A percentile compares a stretch with the other conserved stretches of the same genome.
phyloP scores from a whole-genome alignment of 2,888 invertebrate species.

The Heteropelma amictum region DNA sequence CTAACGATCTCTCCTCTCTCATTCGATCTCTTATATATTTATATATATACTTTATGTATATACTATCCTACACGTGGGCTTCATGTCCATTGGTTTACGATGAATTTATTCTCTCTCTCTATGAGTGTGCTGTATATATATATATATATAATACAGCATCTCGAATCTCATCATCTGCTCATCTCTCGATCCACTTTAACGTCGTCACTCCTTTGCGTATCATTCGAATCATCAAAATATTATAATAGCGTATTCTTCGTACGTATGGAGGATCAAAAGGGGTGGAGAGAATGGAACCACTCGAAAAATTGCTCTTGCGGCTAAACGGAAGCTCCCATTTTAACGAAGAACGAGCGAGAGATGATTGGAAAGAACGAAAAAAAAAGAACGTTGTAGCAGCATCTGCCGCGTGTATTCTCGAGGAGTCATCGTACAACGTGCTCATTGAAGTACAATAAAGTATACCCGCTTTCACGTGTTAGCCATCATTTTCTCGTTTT shows the following conservation, averaged over 20 bases:
- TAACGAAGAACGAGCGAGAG: background rate
- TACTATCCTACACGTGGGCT: background rate
- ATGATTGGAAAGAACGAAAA: constrained; percentile 6
- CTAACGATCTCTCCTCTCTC: constrained; percentile 38
- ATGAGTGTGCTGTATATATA: too few relatives aligned
- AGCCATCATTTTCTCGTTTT: too few relatives aligned
- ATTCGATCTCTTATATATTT: background rate
- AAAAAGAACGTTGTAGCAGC: constrained; percentile 12
- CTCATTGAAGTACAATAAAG: constrained; percentile 41
- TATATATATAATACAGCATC: constrained; percentile 20
- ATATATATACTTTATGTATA: background rate
- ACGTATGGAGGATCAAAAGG: background rate
- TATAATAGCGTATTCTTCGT: constrained; percentile 9
- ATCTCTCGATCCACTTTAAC: constrained; percentile 45
- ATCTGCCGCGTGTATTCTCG: constrained; percentile 31
- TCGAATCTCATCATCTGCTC: constrained; percentile 35
- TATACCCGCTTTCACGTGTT: too few relatives aligned
- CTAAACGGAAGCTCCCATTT: constrained; percentile 35
- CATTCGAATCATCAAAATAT: constrained; percentile 27
- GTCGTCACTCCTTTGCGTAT: constrained; percentile 15
- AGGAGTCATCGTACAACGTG: constrained; percentile 16
- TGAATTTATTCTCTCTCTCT: constrained; percentile 20
- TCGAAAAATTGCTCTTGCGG: constrained; percentile 20
- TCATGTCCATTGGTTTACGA: background rate
- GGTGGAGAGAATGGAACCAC: constrained; percentile 10